These are phyloP conservation scores for Danaus plexippus DNA, from an alignment of 1,140 invertebrate genomes.

Conservation along the genomic window DNA sequence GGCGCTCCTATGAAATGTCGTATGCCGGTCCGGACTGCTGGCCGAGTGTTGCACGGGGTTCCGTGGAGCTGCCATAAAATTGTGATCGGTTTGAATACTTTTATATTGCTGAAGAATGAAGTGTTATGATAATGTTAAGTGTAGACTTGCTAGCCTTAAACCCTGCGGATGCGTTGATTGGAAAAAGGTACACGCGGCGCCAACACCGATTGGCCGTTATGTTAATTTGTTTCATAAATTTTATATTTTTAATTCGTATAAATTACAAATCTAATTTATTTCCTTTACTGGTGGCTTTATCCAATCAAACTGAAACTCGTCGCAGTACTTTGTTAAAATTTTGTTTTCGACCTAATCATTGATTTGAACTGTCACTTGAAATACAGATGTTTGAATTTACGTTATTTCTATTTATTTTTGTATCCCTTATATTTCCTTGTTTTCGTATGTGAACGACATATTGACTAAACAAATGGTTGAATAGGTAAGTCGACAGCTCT, in stretches of 20 bases:
- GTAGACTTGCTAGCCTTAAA: conserved; percentile 68
- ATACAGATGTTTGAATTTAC: conserved; percentile 70
- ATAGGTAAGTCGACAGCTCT: no score
- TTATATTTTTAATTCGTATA: conserved; percentile 30
- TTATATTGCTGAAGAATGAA: conserved; percentile 67
- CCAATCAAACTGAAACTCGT: conserved; percentile 61
- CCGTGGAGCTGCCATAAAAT: conserved; percentile 68
- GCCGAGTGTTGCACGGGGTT: conserved; percentile 67
- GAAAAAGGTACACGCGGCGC: conserved; percentile 41
- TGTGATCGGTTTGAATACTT: conserved; percentile 72
- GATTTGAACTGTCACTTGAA: conserved; percentile 65
- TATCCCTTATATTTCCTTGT: background rate
- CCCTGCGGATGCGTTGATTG: conserved; percentile 61
- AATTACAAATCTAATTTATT: conserved; percentile 20
- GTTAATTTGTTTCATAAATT: conserved; percentile 41
- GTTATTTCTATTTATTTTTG: conserved; percentile 23
- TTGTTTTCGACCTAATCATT: conserved; percentile 69
- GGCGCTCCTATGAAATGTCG: conserved; percentile 60
- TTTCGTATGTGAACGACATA: no score
- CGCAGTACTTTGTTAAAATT: conserved; percentile 66
- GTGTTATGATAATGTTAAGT: conserved; percentile 65
- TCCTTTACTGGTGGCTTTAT: conserved; percentile 45
- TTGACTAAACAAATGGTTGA: no score
- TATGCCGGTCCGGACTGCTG: conserved; percentile 47
- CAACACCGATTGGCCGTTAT: conserved; percentile 33